A percentile compares a stretch with the other conserved stretches of the same genome.
Conservation (phyloP, 2,797 vertebrate species). For the Sebastes trivittatus region DNA sequence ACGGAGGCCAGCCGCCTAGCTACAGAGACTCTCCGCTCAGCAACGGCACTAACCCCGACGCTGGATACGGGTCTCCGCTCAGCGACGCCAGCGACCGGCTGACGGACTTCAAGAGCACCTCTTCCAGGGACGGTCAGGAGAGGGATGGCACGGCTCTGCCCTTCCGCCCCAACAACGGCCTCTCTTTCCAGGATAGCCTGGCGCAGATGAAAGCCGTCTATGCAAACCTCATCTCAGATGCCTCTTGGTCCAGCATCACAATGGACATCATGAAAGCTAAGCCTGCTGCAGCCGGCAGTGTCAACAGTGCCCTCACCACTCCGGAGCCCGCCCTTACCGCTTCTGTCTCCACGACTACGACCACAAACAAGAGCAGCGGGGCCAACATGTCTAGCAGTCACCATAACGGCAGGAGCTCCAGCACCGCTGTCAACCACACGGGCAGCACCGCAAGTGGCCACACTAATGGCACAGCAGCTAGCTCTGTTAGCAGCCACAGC, state of each 20-base stretch:
- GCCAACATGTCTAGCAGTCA: slow-evolving; percentile 77
- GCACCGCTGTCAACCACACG: slow-evolving; percentile 82
- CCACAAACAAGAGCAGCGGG: slow-evolving; percentile 78
- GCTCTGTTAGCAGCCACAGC: slow-evolving; percentile 73
- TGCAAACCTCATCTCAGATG: slow-evolving; percentile 97
- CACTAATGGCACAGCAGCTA: slow-evolving; percentile 71
- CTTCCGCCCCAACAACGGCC: slow-evolving; percentile 82
- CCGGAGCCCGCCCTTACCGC: slow-evolving; percentile 63
- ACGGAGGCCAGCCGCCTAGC: slow-evolving; percentile 91
- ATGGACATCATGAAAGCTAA: slow-evolving; percentile 93
- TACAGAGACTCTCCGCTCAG: slow-evolving; percentile 97
- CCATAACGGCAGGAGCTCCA: slow-evolving; percentile 83
- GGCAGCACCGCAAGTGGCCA: slow-evolving; percentile 60
- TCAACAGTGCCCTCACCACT: slow-evolving; percentile 73
- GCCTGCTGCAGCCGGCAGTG: slow-evolving; percentile 84
- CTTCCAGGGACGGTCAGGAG: slow-evolving; percentile 91
- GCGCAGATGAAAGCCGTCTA: slow-evolving; percentile 99
- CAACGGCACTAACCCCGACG: slow-evolving; percentile 95
- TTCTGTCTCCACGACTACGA: slow-evolving; percentile 74
- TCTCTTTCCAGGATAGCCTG: slow-evolving; percentile 96
- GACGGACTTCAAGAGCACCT: slow-evolving; percentile 92
- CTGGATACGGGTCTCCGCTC: slow-evolving; percentile 95
- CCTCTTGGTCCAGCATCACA: slow-evolving; percentile 97
- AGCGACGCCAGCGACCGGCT: slow-evolving; percentile 95
- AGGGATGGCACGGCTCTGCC: slow-evolving; percentile 84